These are phyloP conservation scores for Porites divaricata DNA, from an alignment of 92 coral and sea anemone genomes.

Conservation along the genomic window DNA sequence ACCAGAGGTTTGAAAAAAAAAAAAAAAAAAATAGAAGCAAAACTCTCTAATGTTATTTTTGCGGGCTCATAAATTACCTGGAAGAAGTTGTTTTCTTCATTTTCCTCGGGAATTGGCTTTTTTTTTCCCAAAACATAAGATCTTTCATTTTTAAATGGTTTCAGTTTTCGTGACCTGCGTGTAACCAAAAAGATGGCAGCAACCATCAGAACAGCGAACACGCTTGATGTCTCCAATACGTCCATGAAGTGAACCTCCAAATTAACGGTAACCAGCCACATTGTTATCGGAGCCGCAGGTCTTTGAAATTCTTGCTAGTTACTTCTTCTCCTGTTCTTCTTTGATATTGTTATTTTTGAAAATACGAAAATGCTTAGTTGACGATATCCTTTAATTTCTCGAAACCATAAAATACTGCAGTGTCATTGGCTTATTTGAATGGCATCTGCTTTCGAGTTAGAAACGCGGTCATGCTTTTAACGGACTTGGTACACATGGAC, in stretches of 20 bases:
- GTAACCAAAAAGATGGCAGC: conserved; percentile 1
- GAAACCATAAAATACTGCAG: neutral
- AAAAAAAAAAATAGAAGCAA: neutral
- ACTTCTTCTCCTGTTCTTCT: neutral
- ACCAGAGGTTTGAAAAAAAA: neutral
- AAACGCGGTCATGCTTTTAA: neutral
- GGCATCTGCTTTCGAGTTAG: conserved; percentile 24
- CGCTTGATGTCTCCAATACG: neutral
- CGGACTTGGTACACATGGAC: neutral
- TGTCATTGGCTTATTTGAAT: conserved; percentile 15
- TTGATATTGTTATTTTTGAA: neutral
- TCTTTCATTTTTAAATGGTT: neutral
- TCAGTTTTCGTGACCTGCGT: neutral
- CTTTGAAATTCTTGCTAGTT: no score
- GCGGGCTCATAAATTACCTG: conserved; percentile 2
- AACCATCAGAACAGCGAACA: conserved; percentile 1
- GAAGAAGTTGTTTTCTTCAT: neutral
- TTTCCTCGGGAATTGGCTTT: conserved; percentile 36
- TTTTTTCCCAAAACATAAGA: neutral
- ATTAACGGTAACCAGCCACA: neutral
- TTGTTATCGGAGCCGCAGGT: neutral
- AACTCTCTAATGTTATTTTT: no score
- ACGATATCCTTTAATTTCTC: conserved; percentile 1
- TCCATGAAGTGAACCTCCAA: conserved; percentile 26
- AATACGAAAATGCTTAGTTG: conserved; percentile 26